Evolutionary conservation across 2,888 invertebrate genomes (phyloP), one percentile per base, ranked within the genome.

Genomic region (Euproctis similis): DNA sequence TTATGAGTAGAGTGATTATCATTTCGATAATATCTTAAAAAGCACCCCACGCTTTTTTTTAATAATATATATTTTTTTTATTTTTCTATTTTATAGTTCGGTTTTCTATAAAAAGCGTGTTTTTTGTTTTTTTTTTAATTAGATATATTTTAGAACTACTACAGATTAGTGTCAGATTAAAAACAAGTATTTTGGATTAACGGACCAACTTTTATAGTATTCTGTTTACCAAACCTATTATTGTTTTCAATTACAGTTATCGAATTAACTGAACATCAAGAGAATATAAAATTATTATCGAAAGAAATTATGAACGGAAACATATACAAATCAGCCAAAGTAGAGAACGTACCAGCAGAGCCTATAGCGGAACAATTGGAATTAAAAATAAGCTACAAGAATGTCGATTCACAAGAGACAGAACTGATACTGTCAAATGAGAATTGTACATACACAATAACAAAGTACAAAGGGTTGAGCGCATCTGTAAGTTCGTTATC

Each of bases 181-280:
- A n/a, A n/a, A n/a, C n/a, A n/a, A n/a, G n/a, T n/a, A n/a, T n/a
- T n/a, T n/a, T n/a, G n/a, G n/a, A n/a, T n/a, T n/a, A n/a, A n/a
- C n/a, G n/a, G n/a, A n/a, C n/a, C n/a, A n/a, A n/a, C n/a, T n/a
- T n/a, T n/a, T n/a, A n/a, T n/a, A n/a, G n/a, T n/a, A n/a, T n/a
- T n/a, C n/a, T n/a, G n/a, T n/a, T n/a, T n/a, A n/a, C n/a, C n/a
- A n/a, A n/a, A n/a, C n/a, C n/a, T n/a, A n/a, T n/a, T n/a, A n/a
- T n/a, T n/a, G n/a, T n/a, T n/a, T n/a, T n/a, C n/a, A n/a, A 7
- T 78, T 78, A 1, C 71, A 90, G 90, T 90, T 21, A 90, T 90
- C 35, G 90, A 90, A 61, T 43, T 88, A 24, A 86, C 88, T 2
- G 90, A 90, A 54, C 82, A 84, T 16, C 76, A 74, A 1, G 68